These are phyloP conservation scores for Sycophila texana DNA, from an alignment of 2,888 invertebrate species.

Conservation along the genomic window DNA sequence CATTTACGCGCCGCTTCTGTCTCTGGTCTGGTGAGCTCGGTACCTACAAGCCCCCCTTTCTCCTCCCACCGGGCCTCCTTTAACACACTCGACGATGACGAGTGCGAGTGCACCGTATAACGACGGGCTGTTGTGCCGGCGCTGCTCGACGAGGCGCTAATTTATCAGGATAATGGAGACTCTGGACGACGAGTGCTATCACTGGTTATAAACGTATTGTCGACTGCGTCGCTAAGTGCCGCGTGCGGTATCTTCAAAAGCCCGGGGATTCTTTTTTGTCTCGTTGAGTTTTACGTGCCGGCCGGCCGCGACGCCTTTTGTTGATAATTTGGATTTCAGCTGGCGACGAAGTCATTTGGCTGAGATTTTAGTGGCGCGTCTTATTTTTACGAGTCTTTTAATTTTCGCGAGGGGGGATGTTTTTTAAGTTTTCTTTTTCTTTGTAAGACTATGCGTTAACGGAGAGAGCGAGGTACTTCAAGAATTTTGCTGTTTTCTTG, in stretches of 20 bases:
- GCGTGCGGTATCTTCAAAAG: slow-evolving; percentile 1
- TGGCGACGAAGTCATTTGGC: too few relatives aligned
- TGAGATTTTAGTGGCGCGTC: too few relatives aligned
- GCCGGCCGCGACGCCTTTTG: background rate
- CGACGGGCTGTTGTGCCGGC: background rate
- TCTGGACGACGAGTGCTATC: slow-evolving; percentile 14
- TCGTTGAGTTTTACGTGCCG: background rate
- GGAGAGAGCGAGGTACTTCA: too few relatives aligned
- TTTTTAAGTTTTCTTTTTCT: too few relatives aligned
- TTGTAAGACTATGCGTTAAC: too few relatives aligned
- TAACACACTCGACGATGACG: slow-evolving; percentile 18
- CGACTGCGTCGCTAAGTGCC: slow-evolving; percentile 3
- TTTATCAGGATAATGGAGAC: slow-evolving; percentile 44
- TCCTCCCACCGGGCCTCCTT: background rate
- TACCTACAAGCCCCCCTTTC: background rate
- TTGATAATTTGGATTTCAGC: too few relatives aligned
- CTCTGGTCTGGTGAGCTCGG: background rate
- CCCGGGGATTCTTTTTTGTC: background rate
- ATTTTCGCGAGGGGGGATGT: too few relatives aligned
- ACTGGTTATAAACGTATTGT: slow-evolving; percentile 15
- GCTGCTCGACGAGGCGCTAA: slow-evolving; percentile 22
- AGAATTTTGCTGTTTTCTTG: too few relatives aligned
- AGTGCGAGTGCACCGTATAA: background rate
- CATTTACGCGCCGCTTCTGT: background rate
- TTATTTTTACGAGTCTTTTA: too few relatives aligned